A percentile compares a stretch with the other conserved stretches of the same genome.
These are phyloP conservation scores for Manduca sexta DNA, from an alignment of 1,140 invertebrate genomes.

Conservation along the genomic window DNA sequence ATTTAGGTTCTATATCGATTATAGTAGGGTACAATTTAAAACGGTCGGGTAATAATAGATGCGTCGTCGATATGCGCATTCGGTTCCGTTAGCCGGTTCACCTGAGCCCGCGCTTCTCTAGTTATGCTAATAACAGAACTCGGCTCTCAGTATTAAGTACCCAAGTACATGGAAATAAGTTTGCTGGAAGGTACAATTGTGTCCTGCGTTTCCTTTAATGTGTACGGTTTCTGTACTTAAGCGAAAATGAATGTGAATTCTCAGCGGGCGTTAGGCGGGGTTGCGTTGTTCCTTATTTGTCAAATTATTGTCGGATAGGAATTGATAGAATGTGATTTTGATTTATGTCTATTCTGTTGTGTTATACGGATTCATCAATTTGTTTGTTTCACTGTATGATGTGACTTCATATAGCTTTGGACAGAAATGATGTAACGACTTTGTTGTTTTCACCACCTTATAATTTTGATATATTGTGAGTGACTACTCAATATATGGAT, in stretches of 20 bases:
- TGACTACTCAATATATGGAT: too few relatives aligned
- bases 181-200: conserved; percentile 21
- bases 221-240: neutral
- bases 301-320: too few relatives aligned
- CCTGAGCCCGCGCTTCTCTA: conserved; percentile 66
- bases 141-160: conserved; percentile 33
- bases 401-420: too few relatives aligned
- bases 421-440: too few relatives aligned
- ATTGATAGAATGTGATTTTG: too few relatives aligned
- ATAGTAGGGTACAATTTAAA: conserved; percentile 40
- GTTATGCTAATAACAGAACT: conserved; percentile 63
- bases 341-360: too few relatives aligned
- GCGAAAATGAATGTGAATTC: neutral
- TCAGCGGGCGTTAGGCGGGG: neutral
- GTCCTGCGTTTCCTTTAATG: conserved; percentile 2
- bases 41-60: conserved; percentile 36
- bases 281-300: neutral
- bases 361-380: too few relatives aligned
- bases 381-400: too few relatives aligned
- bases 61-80: conserved; percentile 43
- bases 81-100: conserved; percentile 61
- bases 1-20: conserved; percentile 29
- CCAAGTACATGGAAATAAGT: conserved; percentile 22
- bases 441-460: too few relatives aligned
- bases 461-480: too few relatives aligned